A percentile compares a stretch with the other conserved stretches of the same genome.
Conservation (phyloP, 2,113 vertebrate species). For the Sinocyclocheilus anshuiensis region DNA sequence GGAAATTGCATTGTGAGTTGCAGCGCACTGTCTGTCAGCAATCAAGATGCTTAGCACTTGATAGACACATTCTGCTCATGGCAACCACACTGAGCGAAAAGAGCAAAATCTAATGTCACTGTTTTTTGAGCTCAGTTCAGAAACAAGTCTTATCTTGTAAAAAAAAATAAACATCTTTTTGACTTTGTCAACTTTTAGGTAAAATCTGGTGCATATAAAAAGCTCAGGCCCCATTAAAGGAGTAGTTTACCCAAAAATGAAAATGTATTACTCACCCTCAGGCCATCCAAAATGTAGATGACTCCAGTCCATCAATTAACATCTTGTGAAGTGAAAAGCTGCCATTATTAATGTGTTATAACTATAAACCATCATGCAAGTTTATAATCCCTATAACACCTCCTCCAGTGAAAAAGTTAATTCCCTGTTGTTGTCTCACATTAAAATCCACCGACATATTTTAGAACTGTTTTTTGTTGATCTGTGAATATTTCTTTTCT, state of each 20-base stretch:
- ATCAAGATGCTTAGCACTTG: neutral
- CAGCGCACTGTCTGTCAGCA: neutral
- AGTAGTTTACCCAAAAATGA: neutral
- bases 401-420: too few relatives aligned
- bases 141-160: neutral
- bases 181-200: neutral
- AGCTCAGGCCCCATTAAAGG: neutral
- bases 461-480: too few relatives aligned
- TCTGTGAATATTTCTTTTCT: too few relatives aligned
- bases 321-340: too few relatives aligned
- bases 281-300: too few relatives aligned
- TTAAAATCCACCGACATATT: too few relatives aligned
- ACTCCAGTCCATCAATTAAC: too few relatives aligned
- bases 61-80: neutral
- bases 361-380: too few relatives aligned
- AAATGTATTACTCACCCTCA: neutral
- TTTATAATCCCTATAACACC: too few relatives aligned
- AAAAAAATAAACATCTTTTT: neutral
- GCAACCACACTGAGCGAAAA: neutral
- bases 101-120: neutral
- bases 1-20: constrained; percentile 1
- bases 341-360: too few relatives aligned
- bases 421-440: too few relatives aligned
- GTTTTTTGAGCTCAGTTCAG: neutral
- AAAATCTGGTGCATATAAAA: neutral